Base-by-base conservation (phyloP, 1,140 invertebrate genomes). In the Platyscapa corneri region DNA sequence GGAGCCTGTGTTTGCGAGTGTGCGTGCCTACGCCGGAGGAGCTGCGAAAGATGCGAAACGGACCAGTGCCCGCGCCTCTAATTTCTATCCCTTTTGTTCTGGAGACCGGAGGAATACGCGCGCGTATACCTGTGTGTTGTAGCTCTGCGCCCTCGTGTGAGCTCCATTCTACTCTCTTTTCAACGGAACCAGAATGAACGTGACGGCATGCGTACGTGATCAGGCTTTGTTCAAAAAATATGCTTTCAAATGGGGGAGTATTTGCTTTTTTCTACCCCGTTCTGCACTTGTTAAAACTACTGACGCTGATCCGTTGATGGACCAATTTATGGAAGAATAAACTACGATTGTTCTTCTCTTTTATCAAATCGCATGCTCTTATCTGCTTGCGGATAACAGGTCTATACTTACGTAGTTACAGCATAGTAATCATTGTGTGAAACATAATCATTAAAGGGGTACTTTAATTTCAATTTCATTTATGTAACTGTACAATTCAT, bases 51-150 rank as follows among this genome's bases (percentile, higher is more conserved):
- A 74, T 74, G 37, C 37, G 70, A 74, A 23, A 23, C 37, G n/a
- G 27, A 5, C 20, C 39, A 42, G 37, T 53, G 49, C 49, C 49
- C 18, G 34, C 37, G 76, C 70, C 87, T 87, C 81, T 56, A 82
- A 75, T 82, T 82, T 75, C 70, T 56, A 37, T 75, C 81, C 70
- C 81, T 60, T 74, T 82, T 23, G 42, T n/a, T 56, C 27, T 12
- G 23, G 37, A 39, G 39, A 49, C 79, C 39, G 8, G 20, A 30
- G 2, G 23, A 80, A 39, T 67, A 46, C 39, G 18, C 30, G 64
- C 14, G 37, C 8, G 16, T 60, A 80, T 39, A 37, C 77, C 34
- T 80, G 77, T 39, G 37, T n/a, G n/a, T n/a, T n/a, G n/a, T 18
- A 27, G 20, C 37, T 14, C 37, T 42, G 7, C 23, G 46, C 34